A percentile compares a stretch with the other conserved stretches of the same genome.
phyloP scores from a whole-genome alignment of 2,797 vertebrate species.

The Hybognathus amarus region DNA sequence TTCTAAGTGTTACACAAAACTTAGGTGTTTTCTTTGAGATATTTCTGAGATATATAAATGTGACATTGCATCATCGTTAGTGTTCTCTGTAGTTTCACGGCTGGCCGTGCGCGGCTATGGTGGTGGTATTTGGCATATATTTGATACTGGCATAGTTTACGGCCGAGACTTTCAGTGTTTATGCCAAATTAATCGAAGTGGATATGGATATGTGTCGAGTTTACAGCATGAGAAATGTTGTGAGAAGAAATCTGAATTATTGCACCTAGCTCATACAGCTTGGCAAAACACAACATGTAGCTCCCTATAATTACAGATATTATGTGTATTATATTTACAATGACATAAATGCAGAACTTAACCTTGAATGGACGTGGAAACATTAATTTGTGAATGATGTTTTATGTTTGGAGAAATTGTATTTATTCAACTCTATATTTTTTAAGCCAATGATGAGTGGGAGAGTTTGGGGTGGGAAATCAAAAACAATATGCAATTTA shows the following conservation, averaged over 20 bases:
- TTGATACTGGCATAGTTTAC: conserved; percentile 72
- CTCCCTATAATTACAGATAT: conserved; percentile 40
- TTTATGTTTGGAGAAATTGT: conserved; percentile 61
- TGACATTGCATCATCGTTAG: conserved; percentile 75
- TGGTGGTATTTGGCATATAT: conserved; percentile 76
- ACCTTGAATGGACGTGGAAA: conserved; percentile 55
- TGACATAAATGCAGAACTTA: conserved; percentile 54
- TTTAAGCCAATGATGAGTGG: conserved; percentile 58
- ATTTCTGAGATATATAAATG: conserved; percentile 71
- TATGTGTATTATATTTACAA: conserved; percentile 52
- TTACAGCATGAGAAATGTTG: conserved; percentile 63
- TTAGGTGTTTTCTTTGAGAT: conserved; percentile 77
- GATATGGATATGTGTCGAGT: conserved; percentile 56
- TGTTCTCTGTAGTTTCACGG: conserved; percentile 77
- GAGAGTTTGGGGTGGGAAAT: conserved; percentile 57
- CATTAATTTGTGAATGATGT: conserved; percentile 62
- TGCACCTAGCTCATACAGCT: conserved; percentile 51
- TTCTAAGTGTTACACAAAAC: conserved; percentile 77
- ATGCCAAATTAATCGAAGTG: conserved; percentile 81
- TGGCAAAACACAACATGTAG: conserved; percentile 56
- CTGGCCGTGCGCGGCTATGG: conserved; percentile 76
- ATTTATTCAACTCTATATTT: conserved; percentile 69
- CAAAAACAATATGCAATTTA: conserved; percentile 71
- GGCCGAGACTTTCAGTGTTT: conserved; percentile 77
- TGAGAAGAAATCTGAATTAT: conserved; percentile 47